Evolutionary conservation across 2,113 vertebrate species (phyloP), one percentile per base, ranked within the genome.

Genomic region (Hemibagrus wyckioides): DNA sequence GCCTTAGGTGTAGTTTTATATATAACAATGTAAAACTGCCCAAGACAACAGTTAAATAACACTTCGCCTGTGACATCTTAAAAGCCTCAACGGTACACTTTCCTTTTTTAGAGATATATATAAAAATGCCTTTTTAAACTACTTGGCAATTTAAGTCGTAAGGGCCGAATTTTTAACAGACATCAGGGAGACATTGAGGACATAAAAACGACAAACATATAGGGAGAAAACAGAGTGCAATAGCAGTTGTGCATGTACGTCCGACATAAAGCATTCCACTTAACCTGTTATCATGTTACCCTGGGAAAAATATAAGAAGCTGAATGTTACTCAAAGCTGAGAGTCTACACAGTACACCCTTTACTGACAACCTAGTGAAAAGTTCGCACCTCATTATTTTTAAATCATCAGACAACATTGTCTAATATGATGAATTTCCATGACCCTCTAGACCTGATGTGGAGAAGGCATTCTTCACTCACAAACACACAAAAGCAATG

Each of bases 131-230:
- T 19, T n/a, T 63, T n/a, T 63, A 28, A 63, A n/a, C 28, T 63
- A 2, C n/a, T n/a, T 10, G 13, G n/a, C n/a, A n/a, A n/a, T n/a
- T n/a, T n/a, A 63, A 63, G 30, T 14, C 14, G 61, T 3, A 84
- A 91, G 88, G 83, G 80, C 86, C 92, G 91, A 91, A 91, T 90
- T 93, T 85, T 80, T 28, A 88, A 91, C 89, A 87, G 87, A 65
- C 48, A 52, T 84, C 36, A 54, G 30, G 59, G 30, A 19, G 80
- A 48, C 56, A 67, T 17, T 48, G 52, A 76, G 75, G 71, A 81
- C 33, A 88, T 1, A n/a, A n/a, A n/a, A n/a, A 85, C 28, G 21
- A 52, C 44, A 63, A 80, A 73, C 9, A 50, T 57, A 17, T 54
- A 52, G 52, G n/a, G 56, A 10, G 69, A 79, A 41, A 36, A 63